These are phyloP conservation scores for Aphelenchoides avenae DNA, from an alignment of 1,140 invertebrate species.

Conservation along the genomic window DNA sequence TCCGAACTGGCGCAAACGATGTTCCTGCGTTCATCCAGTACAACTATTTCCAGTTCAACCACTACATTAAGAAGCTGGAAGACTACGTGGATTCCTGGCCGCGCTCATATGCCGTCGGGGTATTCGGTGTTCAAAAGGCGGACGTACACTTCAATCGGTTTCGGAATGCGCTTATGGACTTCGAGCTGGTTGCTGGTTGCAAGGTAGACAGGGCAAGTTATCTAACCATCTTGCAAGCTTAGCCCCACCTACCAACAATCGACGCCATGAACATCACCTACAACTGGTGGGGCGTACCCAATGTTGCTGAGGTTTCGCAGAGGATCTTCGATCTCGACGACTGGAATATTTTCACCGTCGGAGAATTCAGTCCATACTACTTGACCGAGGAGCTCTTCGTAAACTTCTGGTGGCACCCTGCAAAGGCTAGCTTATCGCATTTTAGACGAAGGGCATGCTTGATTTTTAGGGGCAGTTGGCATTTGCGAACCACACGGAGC, in stretches of 20 bases:
- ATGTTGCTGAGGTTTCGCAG: constrained; percentile 65
- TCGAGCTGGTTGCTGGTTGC: constrained; percentile 81
- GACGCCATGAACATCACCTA: constrained; percentile 80
- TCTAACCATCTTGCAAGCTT: constrained; percentile 12
- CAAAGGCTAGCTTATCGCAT: constrained; percentile 7
- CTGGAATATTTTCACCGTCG: constrained; percentile 95
- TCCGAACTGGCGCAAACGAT: constrained; percentile 20
- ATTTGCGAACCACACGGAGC: constrained; percentile 55
- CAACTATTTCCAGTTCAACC: constrained; percentile 57
- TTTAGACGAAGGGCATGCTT: not conserved
- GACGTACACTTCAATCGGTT: constrained; percentile 84
- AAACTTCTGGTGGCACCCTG: constrained; percentile 68
- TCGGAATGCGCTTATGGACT: constrained; percentile 76
- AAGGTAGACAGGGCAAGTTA: constrained; percentile 22
- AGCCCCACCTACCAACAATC: constrained; percentile 67
- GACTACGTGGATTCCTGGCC: constrained; percentile 61
- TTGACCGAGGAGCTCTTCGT: constrained; percentile 63
- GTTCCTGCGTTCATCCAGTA: constrained; percentile 55
- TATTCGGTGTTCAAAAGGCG: constrained; percentile 90
- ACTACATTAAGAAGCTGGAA: constrained; percentile 44
- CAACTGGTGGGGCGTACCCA: constrained; percentile 89
- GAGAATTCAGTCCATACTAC: constrained; percentile 82
- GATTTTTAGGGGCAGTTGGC: constrained; percentile 47
- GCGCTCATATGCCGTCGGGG: constrained; percentile 78
- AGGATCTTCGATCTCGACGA: constrained; percentile 98